Evolutionary conservation across 2,797 vertebrate species (phyloP), one percentile per base, ranked within the genome.

Genomic region (Erpetoichthys calabaricus): DNA sequence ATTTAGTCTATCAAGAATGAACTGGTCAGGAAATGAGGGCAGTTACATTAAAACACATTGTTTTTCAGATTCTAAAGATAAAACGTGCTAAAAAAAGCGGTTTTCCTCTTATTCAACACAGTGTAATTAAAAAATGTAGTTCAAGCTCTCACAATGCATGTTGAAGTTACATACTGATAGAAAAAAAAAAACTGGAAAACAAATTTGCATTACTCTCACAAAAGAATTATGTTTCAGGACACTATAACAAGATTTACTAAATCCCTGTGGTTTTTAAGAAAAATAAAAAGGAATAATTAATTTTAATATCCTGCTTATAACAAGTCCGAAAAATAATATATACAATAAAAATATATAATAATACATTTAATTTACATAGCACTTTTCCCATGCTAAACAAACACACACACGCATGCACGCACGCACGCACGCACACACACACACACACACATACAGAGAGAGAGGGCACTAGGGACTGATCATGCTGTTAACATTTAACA

Each of bases 341-440:
- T 49, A 49, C 6, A 7, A 49, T 49, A 47, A 3, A 47, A 7
- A 6, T 49, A 49, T 41, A 6, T 49, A 49, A 6, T 47, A 49
- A 25, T 25, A 25, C 25, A 25, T 25, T 25, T 25, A 25, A 25
- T 25, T 25, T 25, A 25, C 25, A 25, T 25, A 25, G 25, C 25
- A 25, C 25, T 25, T 25, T 25, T 25, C 25, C 25, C 47, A 60
- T 6, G 50, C 4, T 41, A 43, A 60, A 60, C 25, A 47, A 53
- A 55, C 53, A 55, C 42, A 55, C 53, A 6, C 25, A n/a, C 53
- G 6, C 53, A 42, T n/a, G n/a, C 53, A 42, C 53, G 43, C 54
- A 55, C 54, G 55, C 56, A 47, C 44, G 54, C 42, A 42, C 6
- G 25, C n/a, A 55, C 53, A 45, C 44, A 41, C 25, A 41, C 25